Evolutionary conservation across 64 coral and sea anemone genomes (phyloP).

Genomic region (Actinia tenebrosa): DNA sequence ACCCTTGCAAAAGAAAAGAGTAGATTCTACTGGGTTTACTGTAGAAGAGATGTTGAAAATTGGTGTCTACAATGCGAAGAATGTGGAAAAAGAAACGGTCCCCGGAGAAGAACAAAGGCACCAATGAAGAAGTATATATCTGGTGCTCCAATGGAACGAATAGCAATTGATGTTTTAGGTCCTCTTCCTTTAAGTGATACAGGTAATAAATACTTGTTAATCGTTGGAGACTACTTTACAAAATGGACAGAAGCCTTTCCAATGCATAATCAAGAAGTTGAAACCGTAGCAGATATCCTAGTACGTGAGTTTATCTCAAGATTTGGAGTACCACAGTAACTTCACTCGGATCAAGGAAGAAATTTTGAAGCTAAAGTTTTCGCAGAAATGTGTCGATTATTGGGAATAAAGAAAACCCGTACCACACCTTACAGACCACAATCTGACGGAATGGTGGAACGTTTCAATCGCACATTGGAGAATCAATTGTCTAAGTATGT

Average conservation of each 20-base stretch:
- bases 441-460: no score
- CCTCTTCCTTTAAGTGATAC: neutral
- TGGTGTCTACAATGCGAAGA: constrained; percentile 22
- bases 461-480: no score
- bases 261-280: constrained; percentile 17
- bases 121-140: neutral
- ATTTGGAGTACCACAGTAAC: neutral
- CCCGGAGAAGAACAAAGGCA: neutral
- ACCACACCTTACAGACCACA: neutral
- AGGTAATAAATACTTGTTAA: neutral
- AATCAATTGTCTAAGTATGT: no score
- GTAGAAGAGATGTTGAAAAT: neutral
- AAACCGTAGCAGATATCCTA: neutral
- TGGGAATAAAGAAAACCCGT: constrained; percentile 1
- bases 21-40: neutral
- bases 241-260: constrained; percentile 36
- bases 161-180: constrained; percentile 22
- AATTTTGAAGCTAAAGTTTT: constrained; percentile 29
- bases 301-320: neutral
- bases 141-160: constrained; percentile 22
- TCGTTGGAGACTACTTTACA: constrained; percentile 21
- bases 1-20: neutral
- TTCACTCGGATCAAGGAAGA: constrained; percentile 35
- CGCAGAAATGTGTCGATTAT: neutral
- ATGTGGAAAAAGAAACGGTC: constrained; percentile 8